Percentiles rank a stretch among this genome's conserved stretches.
Conservation (phyloP, 2,113 vertebrate genomes). For the Mus musculus region GRCm39 chr1:86197501-86198000, state of each 20-base stretch:
- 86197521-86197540: neutral
- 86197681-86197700: neutral
- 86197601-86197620: neutral
- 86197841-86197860: neutral
- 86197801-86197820: too few species aligned
- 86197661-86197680: neutral
- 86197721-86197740: neutral
- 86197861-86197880: neutral
- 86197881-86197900: neutral
- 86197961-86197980: neutral
- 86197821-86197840: neutral
- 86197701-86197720: neutral
- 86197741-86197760: neutral
- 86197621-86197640: too few species aligned
- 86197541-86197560: neutral
- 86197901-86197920: neutral
- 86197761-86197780: neutral
- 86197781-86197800: neutral
- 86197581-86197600: neutral
- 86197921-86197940: neutral
- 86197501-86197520: neutral
- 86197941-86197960: neutral
- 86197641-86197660: neutral
- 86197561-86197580: neutral
- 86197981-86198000: neutral